Evolutionary conservation across 2,113 vertebrate species (phyloP), one percentile per base, ranked within the genome.

Genomic region (Abramis brama): DNA sequence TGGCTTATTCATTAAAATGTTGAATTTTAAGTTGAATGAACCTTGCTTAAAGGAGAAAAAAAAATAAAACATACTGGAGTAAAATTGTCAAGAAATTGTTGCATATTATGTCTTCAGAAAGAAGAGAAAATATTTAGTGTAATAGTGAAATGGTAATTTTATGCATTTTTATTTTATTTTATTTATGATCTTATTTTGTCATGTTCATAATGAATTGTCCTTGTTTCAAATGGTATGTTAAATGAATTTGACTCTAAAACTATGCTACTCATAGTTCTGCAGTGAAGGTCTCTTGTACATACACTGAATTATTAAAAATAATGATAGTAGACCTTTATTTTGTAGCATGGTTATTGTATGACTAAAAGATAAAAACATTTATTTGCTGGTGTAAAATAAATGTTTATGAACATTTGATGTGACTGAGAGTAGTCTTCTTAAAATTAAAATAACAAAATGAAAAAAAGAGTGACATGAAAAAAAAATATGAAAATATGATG

Each of bases 321-420:
- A 93, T 93, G 93, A 92, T 93, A 88, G 86, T 93, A 93, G 91
- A 93, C 86, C 88, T 95, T 96, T 95, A 79, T 95, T 96, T 97
- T 96, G 93, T 95, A 96, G 96, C 96, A 96, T 97, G 97, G 95
- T 95, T 93, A 95, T 92, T 93, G 92, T 97, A 92, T 95, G 96
- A 98, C 95, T 92, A 87, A 95, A 96, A 95, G 95, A 96, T 93
- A 96, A 87, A 90, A 95, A 96, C 95, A 95, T 94, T 96, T 96
- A 97, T 96, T 95, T 95, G 95, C 95, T 96, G 95, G 97, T 97
- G 96, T 96, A 96, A 96, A 99, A 97, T 98, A 98, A 98, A 98
- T 96, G 96, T 98, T 97, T 96, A 95, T 95, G 95, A 96, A 94
- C 92, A 94, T 93, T 93, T 93, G 77, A 87, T 76, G 82, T 88